Evolutionary conservation across 2,888 invertebrate genomes (phyloP), one percentile per base, ranked within the genome.

Genomic region (Metellina segmentata): DNA sequence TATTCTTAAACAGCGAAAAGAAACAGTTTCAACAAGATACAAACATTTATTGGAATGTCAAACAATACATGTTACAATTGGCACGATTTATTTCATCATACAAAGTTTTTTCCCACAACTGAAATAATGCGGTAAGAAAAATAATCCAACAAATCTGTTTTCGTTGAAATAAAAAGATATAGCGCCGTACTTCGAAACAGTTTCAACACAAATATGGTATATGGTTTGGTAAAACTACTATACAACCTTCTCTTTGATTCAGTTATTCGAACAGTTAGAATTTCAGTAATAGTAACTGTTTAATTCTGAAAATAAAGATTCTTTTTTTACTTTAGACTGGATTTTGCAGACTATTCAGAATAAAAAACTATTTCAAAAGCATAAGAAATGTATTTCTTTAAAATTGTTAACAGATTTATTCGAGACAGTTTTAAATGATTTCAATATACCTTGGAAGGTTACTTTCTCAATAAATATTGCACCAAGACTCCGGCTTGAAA

Each of bases 11-110:
- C 34, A 34, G 34, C 34, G 34, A 34, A 13, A 82, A 1, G 1
- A 51, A 53, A 78, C 13, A 48, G 16, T 34, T 88, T 85, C 87
- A 91, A 88, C 91, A 91, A 85, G 70, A 82, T 91, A 88, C 88
- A 91, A 91, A 91, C 83, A 88, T 91, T 91, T 91, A 91, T 91
- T 91, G 88, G 88, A 91, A 91, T 91, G 91, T 91, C 78, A 83
- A 91, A 88, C 49, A 72, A 70, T 83, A 72, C 78, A 87, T 52
- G 48, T 83, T 52, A 61, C 49, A 81, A 77, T 83, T 91, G 91
- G 91, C 91, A 91, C 87, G 74, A 81, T 87, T 77, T 78, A 48
- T 61, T 71, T 49, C 51, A 69, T 71, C 78, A 74, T 81, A 85
- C 69, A 85, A 90, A 81, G 70, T 77, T 51, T 53, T 19, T 48